Base-by-base conservation (phyloP, 2,888 invertebrate genomes). In the Nymphalis urticae region DNA sequence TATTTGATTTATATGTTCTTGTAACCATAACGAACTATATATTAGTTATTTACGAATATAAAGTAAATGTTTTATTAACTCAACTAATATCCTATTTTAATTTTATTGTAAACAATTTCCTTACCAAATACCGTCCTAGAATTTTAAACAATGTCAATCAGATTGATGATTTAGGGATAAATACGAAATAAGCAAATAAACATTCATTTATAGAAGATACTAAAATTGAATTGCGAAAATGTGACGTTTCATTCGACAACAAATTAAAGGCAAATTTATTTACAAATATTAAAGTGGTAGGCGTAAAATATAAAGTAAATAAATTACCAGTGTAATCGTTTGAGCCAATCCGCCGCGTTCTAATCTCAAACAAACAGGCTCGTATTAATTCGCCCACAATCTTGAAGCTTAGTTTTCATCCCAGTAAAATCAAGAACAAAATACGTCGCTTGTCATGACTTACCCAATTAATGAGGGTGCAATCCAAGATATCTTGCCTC, bases 401-500 rank as follows among this genome's bases (percentile, higher is more conserved):
- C 65, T 64, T 47, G 62, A 48, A 62, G 58, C 48, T 65, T 65
- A 62, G 69, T 58, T 56, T 16, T 36, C 63, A 58, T 42, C 70
- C 66, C 70, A 75, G 70, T 66, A 59, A 80, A 79, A 82, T 81
- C 80, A 80, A 78, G 78, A 76, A 76, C 75, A 78, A 82, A 83
- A 85, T 82, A 84, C 82, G 81, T 80, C 77, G 77, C 77, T 77
- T 81, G 81, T 81, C 80, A 82, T 81, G 80, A 79, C 78, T 81
- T 79, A 74, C 75, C 81, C 86, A 86, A 88, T 87, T 88, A 90
- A 88, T 88, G 85, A 85, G 85, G 85, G 86, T 84, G 78, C 82
- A 80, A 82, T 81, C 80, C 83, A 80, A 82, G 82, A 82, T 83
- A 82, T 80, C 86, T 79, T 77, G 75, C 74, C 72, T 67, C 75